Base-by-base conservation (phyloP, 2,797 vertebrate species). In the Megaceryle alcyon region DNA sequence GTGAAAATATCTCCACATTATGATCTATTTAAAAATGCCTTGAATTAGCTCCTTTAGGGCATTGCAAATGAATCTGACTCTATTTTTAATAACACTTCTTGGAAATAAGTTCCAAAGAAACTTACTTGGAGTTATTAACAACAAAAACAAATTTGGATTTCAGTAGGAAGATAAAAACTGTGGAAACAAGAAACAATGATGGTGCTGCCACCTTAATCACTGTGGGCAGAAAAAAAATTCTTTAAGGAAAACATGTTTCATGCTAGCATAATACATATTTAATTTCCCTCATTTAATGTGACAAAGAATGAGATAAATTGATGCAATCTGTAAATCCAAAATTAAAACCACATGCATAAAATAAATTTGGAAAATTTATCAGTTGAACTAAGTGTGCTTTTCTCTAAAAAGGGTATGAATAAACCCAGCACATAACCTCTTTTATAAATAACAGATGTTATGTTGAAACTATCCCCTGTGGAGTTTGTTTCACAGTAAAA, bases 91-190 rank as follows among this genome's bases (percentile, higher is more conserved):
- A 87, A 49, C 3, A 19, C 14, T 66, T 82, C 13, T 80, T 86
- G 37, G 23, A 85, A 92, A 33, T 82, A 93, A 90, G 26, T 87
- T 96, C 48, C 78, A 21, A 86, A 80, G 23, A 80, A 92, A 56
- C 68, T 92, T 86, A 90, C 41, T 94, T 84, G 44, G 73, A 86
- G 64, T 82, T 28, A 82, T 81, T 79, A 76, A 88, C 19, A 91
- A 70, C 28, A 83, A 89, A 96, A 88, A 35, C 25, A 96, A 78
- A 77, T 94, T 78, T 88, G 46, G 35, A 85, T 95, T 96, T 94
- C 25, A 80, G 7, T 49, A 72, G 68, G 82, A 73, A 95, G 87
- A 49, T 20, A 88, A 84, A 84, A 86, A n/a, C 51, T 87, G 19
- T 76, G 48, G 63, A 35, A 92, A 59, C 63, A 72, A 21, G n/a